phyloP scores from a whole-genome alignment of 1,140 invertebrate species.

The Meteorus sp. region DNA sequence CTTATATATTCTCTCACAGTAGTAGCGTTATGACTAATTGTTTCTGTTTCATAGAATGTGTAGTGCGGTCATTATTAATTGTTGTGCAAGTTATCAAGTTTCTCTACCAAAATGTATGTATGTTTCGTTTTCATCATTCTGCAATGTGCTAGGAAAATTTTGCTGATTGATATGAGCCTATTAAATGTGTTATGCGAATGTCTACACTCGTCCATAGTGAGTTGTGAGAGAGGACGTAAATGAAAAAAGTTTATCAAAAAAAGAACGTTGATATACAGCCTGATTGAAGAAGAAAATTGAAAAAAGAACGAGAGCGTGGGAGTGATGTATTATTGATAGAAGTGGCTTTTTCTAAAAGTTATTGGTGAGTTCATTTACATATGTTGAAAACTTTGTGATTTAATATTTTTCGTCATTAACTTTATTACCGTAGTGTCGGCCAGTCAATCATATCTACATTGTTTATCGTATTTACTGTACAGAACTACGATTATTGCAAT shows the following conservation, averaged over 20 bases:
- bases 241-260: not conserved
- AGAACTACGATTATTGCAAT: conserved; percentile 11
- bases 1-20: not conserved
- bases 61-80: conserved; percentile 26
- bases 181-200: conserved; percentile 9
- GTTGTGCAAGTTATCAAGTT: conserved; percentile 22
- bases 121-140: conserved; percentile 8
- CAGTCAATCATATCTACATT: conserved; percentile 18
- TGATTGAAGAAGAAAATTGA: not conserved
- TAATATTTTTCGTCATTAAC: conserved; percentile 7
- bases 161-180: conserved; percentile 8
- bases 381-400: conserved; percentile 5
- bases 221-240: not conserved
- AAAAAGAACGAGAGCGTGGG: not conserved
- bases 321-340: conserved; percentile 12
- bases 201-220: conserved; percentile 15
- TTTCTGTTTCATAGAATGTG: conserved; percentile 19
- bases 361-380: conserved; percentile 4
- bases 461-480: conserved; percentile 5
- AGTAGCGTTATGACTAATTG: conserved; percentile 1
- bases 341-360: conserved; percentile 21
- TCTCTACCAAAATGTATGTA: conserved; percentile 8
- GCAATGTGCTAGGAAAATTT: conserved; percentile 8
- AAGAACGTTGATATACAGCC: not conserved
- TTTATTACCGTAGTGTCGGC: conserved; percentile 8